Evolutionary conservation across 2,888 invertebrate genomes (phyloP).

Genomic region (Peribatodes rhomboidaria): DNA sequence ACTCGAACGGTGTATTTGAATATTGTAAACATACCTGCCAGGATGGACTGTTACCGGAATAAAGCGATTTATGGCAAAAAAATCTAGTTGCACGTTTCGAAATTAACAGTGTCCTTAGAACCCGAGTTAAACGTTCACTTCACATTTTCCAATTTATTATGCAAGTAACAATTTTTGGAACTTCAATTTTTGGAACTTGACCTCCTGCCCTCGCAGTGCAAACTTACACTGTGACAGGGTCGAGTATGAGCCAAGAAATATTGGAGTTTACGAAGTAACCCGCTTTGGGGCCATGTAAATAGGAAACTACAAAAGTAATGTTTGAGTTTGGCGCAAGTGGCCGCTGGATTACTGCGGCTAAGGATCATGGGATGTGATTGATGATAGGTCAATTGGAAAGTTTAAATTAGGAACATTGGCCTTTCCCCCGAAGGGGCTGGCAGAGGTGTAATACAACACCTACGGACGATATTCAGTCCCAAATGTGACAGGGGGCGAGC

Average conservation of each 20-base stretch:
- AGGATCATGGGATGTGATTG: constrained; percentile 67
- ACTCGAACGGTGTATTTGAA: too few species aligned
- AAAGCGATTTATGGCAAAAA: too few species aligned
- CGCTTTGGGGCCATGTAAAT: constrained; percentile 85
- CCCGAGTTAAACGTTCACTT: background rate
- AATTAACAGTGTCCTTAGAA: background rate
- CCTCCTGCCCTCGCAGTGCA: constrained; percentile 33
- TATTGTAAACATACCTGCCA: too few species aligned
- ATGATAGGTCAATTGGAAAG: constrained; percentile 40
- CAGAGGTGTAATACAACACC: too few species aligned
- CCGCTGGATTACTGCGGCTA: constrained; percentile 67
- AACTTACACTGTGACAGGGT: constrained; percentile 45
- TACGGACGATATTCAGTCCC: too few species aligned
- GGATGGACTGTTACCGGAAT: too few species aligned
- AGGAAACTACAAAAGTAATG: constrained; percentile 83
- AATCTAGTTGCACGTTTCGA: background rate
- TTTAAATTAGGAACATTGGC: background rate
- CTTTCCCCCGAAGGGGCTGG: too few species aligned
- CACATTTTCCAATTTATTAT: too few species aligned
- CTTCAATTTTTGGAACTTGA: constrained; percentile 17
- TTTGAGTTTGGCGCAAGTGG: constrained; percentile 80
- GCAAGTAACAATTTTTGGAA: background rate
- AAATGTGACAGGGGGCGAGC: too few species aligned
- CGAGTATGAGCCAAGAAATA: constrained; percentile 79
- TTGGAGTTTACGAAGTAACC: constrained; percentile 83